Base-by-base conservation (phyloP, 2,113 vertebrate genomes). In the Hyla sarda region DNA sequence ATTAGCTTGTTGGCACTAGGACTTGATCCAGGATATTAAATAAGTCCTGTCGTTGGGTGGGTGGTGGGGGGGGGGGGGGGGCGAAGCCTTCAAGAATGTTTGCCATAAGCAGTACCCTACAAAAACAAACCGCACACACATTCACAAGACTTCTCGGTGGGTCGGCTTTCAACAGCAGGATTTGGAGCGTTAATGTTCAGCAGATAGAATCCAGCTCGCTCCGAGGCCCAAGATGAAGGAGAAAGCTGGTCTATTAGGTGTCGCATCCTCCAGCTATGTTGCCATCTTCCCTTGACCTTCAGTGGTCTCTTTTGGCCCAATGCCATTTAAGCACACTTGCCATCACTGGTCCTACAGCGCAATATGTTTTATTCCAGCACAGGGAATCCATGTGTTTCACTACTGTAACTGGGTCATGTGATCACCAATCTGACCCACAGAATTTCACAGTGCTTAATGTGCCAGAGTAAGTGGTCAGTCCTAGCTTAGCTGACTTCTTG, bases 1-100 rank as follows among this genome's bases (percentile, higher is more conserved):
- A 91, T 91, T 90, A 91, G 28, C 67, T 79, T 48, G 87, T 89
- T 92, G 89, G 87, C 1, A 0, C 76, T 72, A 89, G 41, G 90
- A 79, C 80, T 87, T 82, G 71, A 80, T 85, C 85, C 72, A 89
- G 88, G 71, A 91, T 92, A 89, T 92, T 90, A 87, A 89, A 56
- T 88, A 89, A 89, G 89, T 90, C 67, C 28, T 89, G 88, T 23
- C 12, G 23, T 50, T 28, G n/a, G 83, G 87, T 30, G 48, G 19
- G 19, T 28, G 71, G 74, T n/a, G n/a, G n/a, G n/a, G n/a, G n/a
- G 79, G n/a, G 83, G 87, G 71, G 8, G 11, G 41, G 47, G 71
- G 58, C 48, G 67, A 8, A 72, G 3, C 3, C 0, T 62, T 47
- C 32, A 78, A 30, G 19, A 86, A 82, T 77, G 19, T 87, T 89